A percentile compares a stretch with the other conserved stretches of the same genome.
Evolutionary conservation across 2,113 vertebrate species (phyloP).

Genomic region (Takifugu bimaculatus): DNA sequence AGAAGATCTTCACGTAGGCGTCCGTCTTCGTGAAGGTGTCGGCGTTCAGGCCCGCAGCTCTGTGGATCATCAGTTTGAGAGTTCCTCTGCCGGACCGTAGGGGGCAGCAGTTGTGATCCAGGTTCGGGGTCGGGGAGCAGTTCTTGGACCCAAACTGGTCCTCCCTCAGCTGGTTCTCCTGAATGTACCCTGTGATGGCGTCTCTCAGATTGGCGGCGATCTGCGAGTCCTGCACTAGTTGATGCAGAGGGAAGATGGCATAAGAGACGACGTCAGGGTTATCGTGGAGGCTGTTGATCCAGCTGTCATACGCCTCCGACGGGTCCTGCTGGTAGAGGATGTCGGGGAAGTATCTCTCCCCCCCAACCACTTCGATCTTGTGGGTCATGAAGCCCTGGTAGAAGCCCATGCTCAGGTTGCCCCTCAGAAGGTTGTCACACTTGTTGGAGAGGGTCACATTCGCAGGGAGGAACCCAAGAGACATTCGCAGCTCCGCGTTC

Average conservation of each 20-base stretch:
- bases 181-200: conserved; percentile 63
- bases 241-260: conserved; percentile 72
- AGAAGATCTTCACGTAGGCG: conserved; percentile 75
- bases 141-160: conserved; percentile 41
- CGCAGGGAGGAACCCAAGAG: conserved; percentile 66
- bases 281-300: conserved; percentile 71
- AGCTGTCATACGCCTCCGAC: conserved; percentile 64
- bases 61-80: conserved; percentile 60
- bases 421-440: conserved; percentile 63
- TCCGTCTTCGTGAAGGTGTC: conserved; percentile 73
- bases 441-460: conserved; percentile 68
- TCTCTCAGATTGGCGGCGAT: conserved; percentile 62
- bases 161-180: conserved; percentile 63
- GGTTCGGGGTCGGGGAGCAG: conserved; percentile 64
- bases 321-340: conserved; percentile 67
- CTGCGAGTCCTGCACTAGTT: conserved; percentile 64
- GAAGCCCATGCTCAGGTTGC: conserved; percentile 73
- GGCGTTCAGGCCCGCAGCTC: conserved; percentile 62
- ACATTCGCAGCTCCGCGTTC: conserved; percentile 66
- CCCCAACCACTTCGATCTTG: conserved; percentile 71
- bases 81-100: conserved; percentile 63
- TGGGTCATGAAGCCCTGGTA: conserved; percentile 76
- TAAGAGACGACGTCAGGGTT: conserved; percentile 74
- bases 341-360: conserved; percentile 70
- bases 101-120: conserved; percentile 77